Evolutionary conservation across 2,113 vertebrate species (phyloP).

Genomic region (Chunga burmeisteri): DNA sequence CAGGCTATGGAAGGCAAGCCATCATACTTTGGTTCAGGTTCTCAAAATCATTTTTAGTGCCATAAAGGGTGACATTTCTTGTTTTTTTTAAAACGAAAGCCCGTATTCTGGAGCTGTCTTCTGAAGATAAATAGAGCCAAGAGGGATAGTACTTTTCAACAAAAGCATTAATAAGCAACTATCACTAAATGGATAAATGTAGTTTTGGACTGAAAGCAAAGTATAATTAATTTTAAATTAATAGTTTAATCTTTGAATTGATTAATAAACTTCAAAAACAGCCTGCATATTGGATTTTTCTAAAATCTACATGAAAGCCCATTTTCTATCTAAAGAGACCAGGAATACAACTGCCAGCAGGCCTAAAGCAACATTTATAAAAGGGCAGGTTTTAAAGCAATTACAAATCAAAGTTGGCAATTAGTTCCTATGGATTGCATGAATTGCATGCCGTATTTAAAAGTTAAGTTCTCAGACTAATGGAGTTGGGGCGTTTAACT

Average conservation of each 20-base stretch:
- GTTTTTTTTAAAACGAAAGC: not conserved
- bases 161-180: not conserved
- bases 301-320: not conserved
- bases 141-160: not conserved
- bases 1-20: not conserved
- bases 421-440: not conserved
- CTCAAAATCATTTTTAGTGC: not conserved
- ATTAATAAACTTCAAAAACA: not conserved
- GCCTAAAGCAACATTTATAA: not conserved
- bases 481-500: fast-evolving
- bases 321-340: not conserved
- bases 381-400: not conserved
- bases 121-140: not conserved
- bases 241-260: not conserved
- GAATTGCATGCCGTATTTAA: not conserved
- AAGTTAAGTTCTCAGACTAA: not conserved
- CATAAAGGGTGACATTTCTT: not conserved
- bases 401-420: not conserved
- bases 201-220: not conserved
- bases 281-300: not conserved
- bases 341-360: not conserved
- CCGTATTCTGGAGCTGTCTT: not conserved
- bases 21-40: not conserved
- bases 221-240: not conserved
- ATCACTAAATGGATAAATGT: not conserved